These are phyloP conservation scores for Toxostoma redivivum DNA, from an alignment of 2,113 vertebrate species.

Conservation along the genomic window DNA sequence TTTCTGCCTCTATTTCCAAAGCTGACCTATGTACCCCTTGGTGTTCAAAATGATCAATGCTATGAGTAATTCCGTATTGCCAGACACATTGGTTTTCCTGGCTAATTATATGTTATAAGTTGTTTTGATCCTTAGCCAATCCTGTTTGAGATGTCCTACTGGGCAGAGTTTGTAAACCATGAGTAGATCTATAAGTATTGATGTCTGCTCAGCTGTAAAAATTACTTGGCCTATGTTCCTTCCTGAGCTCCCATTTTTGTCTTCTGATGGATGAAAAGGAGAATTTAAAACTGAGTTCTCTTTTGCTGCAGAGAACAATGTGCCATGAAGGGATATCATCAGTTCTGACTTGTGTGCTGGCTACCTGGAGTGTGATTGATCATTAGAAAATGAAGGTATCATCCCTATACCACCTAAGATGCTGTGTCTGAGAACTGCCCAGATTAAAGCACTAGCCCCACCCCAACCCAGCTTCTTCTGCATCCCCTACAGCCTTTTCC, in stretches of 20 bases:
- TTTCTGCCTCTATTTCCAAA: neutral
- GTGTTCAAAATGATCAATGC: neutral
- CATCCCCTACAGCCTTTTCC: neutral
- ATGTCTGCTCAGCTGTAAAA: constrained; percentile 9
- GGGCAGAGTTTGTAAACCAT: constrained; percentile 26
- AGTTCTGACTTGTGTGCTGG: neutral
- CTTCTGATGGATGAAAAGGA: neutral
- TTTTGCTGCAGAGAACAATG: neutral
- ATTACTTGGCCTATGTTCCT: neutral
- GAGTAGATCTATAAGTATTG: constrained; percentile 23
- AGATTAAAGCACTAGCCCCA: neutral
- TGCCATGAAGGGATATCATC: neutral
- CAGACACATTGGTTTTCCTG: neutral
- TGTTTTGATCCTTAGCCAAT: neutral
- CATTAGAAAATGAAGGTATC: neutral
- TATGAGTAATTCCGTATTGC: neutral
- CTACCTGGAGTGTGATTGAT: neutral
- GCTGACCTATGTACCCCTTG: rapidly evolving
- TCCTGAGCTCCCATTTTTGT: neutral
- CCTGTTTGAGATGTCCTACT: neutral
- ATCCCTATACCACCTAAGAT: neutral
- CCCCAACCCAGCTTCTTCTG: neutral
- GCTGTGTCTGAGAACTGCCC: neutral
- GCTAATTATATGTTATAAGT: neutral
- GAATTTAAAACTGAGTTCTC: neutral